Percentiles rank a stretch among this genome's conserved stretches.
Conservation (phyloP, 1,140 invertebrate species). For the Hycleus phaleratus region DNA sequence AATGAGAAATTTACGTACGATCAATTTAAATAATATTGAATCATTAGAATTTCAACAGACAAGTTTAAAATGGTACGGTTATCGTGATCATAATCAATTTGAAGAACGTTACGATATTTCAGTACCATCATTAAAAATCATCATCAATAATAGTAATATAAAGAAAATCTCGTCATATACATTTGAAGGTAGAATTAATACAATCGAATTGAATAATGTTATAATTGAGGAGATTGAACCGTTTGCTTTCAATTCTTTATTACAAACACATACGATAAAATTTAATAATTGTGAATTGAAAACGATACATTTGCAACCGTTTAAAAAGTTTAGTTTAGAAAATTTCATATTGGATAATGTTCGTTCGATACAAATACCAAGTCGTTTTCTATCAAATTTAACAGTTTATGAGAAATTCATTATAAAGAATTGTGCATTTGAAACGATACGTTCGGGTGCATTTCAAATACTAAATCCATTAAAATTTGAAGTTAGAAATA, state of each 20-base stretch:
- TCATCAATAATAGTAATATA: constrained; percentile 22
- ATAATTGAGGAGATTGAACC: constrained; percentile 54
- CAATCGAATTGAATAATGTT: constrained; percentile 55
- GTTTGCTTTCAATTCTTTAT: constrained; percentile 64
- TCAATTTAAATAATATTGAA: constrained; percentile 27
- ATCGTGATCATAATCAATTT: constrained; percentile 13
- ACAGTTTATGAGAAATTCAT: constrained; percentile 57
- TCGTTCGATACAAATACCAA: constrained; percentile 50
- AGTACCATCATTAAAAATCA: constrained; percentile 32
- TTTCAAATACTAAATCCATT: constrained; percentile 48
- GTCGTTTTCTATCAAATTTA: constrained; percentile 63
- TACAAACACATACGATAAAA: constrained; percentile 47
- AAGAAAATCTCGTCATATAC: constrained; percentile 37
- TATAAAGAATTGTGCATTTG: constrained; percentile 55
- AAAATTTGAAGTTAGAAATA: constrained; percentile 46
- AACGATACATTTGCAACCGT: constrained; percentile 60
- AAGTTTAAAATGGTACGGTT: constrained; percentile 34
- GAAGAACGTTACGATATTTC: constrained; percentile 24
- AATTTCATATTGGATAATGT: constrained; percentile 51
- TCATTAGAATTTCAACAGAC: constrained; percentile 26
- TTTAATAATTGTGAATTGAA: constrained; percentile 49
- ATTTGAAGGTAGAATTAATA: constrained; percentile 61
- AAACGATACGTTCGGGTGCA: constrained; percentile 45
- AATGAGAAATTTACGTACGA: constrained; percentile 30
- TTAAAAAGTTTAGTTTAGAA: constrained; percentile 67